Conservation (phyloP, 2,888 invertebrate species). For the Polyommatus iphigenia region DNA sequence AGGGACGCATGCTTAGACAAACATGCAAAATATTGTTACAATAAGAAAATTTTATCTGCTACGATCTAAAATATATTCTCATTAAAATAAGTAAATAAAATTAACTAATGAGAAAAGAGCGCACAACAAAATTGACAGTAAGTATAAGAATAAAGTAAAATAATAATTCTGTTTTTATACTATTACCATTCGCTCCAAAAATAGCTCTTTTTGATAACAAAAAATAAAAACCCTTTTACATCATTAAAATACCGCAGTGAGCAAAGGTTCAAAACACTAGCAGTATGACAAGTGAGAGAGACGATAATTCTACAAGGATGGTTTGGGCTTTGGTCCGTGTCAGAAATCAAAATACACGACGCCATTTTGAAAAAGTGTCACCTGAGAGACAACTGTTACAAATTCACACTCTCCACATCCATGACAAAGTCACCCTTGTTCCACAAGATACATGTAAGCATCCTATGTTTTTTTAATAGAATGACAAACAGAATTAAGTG, state of each 20-base stretch:
- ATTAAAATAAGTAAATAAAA: slow-evolving; percentile 9
- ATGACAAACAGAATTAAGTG: too few species aligned
- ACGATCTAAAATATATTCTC: neutral
- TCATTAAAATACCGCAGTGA: neutral
- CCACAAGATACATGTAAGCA: too few species aligned
- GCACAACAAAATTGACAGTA: neutral
- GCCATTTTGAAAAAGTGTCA: too few species aligned
- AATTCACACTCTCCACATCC: neutral
- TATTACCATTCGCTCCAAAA: neutral
- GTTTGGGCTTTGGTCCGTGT: too few species aligned
- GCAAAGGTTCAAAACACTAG: neutral
- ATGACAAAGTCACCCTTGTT: neutral
- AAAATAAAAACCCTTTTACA: neutral
- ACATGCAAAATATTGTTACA: neutral
- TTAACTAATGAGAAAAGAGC: slow-evolving; percentile 11
- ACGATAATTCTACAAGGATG: too few species aligned
- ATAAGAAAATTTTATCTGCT: neutral
- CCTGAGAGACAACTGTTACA: too few species aligned
- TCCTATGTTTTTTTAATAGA: neutral
- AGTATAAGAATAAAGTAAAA: too few species aligned
- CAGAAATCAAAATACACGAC: too few species aligned
- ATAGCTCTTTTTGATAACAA: neutral
- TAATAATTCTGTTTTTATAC: neutral
- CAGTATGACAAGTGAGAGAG: neutral
- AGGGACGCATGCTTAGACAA: neutral